These are phyloP conservation scores for Lagocephalus sceleratus DNA, from an alignment of 2,797 vertebrate species.

Conservation along the genomic window DNA sequence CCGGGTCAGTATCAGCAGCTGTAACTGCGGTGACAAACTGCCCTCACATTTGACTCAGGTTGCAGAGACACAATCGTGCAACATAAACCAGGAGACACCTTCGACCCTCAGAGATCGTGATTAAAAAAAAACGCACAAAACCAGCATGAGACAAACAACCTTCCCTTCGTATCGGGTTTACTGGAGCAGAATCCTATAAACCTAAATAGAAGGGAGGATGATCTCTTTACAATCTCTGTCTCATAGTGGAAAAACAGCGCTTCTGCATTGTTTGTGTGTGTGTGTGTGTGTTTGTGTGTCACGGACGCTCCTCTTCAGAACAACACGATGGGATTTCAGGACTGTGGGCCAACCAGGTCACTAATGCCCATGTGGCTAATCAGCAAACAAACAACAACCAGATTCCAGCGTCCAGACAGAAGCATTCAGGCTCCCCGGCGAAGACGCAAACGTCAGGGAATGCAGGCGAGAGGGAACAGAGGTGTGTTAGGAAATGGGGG, in stretches of 20 bases:
- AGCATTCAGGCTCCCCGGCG: slow-evolving; percentile 20
- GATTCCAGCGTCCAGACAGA: slow-evolving; percentile 24
- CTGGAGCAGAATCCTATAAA: too few relatives aligned
- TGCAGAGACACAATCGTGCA: slow-evolving; percentile 24
- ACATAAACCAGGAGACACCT: not conserved
- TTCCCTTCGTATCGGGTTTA: too few relatives aligned
- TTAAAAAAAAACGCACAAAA: too few relatives aligned
- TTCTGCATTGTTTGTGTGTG: not conserved
- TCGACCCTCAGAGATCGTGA: too few relatives aligned
- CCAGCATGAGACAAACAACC: too few relatives aligned
- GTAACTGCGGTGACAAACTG: slow-evolving; percentile 27
- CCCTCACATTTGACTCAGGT: slow-evolving; percentile 21
- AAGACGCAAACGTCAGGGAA: slow-evolving; percentile 12
- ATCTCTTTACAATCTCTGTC: not conserved
- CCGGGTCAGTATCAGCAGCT: too few relatives aligned
- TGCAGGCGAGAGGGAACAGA: not conserved
- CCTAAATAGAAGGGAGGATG: too few relatives aligned
- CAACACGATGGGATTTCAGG: slow-evolving; percentile 6
- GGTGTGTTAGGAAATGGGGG: not conserved
- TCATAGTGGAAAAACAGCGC: too few relatives aligned
- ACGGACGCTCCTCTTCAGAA: slow-evolving; percentile 5
- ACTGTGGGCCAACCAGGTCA: slow-evolving; percentile 36
- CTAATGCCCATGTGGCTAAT: slow-evolving; percentile 51
- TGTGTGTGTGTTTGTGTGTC: not conserved
- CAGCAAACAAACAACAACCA: slow-evolving; percentile 24